Percentiles rank a stretch among this genome's conserved stretches.
phyloP scores from a whole-genome alignment of 2,113 vertebrate species.

The Tetraodon nigroviridis region DNA sequence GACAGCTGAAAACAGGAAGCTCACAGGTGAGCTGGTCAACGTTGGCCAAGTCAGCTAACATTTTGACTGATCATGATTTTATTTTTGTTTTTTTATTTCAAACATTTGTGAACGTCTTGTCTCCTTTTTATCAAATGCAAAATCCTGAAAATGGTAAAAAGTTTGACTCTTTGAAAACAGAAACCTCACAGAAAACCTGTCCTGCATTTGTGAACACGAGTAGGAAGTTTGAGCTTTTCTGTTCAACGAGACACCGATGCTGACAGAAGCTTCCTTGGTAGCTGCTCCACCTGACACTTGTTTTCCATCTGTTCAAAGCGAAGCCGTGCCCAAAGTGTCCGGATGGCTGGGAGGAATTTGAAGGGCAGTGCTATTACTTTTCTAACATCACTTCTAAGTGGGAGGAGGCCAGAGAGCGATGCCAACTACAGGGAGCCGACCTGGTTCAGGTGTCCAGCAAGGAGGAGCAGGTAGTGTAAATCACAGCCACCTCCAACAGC shows the following conservation, averaged over 20 bases:
- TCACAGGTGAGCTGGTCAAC: no score
- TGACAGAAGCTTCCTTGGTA: background rate
- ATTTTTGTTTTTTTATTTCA: background rate
- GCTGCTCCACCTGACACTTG: fast-evolving
- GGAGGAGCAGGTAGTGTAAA: constrained; percentile 45
- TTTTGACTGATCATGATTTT: no score
- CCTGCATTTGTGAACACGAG: no score
- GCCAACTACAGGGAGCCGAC: fast-evolving
- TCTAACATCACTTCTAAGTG: fast-evolving
- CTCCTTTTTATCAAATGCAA: no score
- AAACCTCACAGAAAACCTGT: no score
- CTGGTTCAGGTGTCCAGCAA: constrained; percentile 39
- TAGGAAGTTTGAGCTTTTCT: no score
- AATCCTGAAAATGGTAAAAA: no score
- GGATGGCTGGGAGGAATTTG: constrained; percentile 6
- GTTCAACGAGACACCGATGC: no score
- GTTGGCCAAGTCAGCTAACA: no score
- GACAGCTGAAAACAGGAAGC: no score
- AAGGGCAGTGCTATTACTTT: constrained; percentile 37
- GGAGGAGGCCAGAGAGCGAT: fast-evolving
- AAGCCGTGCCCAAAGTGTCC: background rate
- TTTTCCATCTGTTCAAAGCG: background rate
- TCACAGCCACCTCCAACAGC: background rate
- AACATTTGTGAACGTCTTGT: no score
- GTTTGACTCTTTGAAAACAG: no score